Percentiles rank a stretch among this genome's conserved stretches.
Evolutionary conservation across 2,888 invertebrate genomes (phyloP).

Genomic region (Protula sp.): DNA sequence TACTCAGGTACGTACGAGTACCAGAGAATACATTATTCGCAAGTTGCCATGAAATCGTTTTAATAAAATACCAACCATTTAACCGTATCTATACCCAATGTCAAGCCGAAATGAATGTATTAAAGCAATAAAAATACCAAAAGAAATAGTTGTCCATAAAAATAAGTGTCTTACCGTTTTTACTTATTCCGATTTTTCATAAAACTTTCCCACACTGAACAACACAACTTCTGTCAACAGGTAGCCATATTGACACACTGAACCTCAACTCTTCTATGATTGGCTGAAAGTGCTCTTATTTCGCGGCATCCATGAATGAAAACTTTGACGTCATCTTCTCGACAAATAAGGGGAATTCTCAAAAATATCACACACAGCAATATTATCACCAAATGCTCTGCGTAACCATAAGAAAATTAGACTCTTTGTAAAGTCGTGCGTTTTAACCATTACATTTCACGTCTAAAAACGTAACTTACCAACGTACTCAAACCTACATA

Average conservation of each 20-base stretch:
- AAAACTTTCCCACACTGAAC: background rate
- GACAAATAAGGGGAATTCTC: no score
- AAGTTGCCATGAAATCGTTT: background rate
- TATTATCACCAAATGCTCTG: no score
- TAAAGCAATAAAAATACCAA: background rate
- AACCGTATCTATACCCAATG: background rate
- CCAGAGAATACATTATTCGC: no score
- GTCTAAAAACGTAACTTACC: no score
- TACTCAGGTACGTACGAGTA: no score
- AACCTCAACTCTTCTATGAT: background rate
- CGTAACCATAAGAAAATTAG: no score
- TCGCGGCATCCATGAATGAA: slow-evolving; percentile 18
- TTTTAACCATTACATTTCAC: no score
- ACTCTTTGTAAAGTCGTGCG: no score
- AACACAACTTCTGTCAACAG: slow-evolving; percentile 1
- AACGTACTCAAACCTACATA: no score
- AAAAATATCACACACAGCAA: no score
- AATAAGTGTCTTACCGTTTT: background rate
- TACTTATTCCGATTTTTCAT: background rate
- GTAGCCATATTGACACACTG: slow-evolving; percentile 3
- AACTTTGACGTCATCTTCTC: no score
- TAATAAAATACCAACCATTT: background rate
- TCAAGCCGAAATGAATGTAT: background rate
- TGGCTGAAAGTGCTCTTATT: slow-evolving; percentile 7
- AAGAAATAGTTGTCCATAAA: background rate